These are phyloP conservation scores for Phaethon lepturus DNA, from an alignment of 2,113 vertebrate genomes.

Conservation along the genomic window DNA sequence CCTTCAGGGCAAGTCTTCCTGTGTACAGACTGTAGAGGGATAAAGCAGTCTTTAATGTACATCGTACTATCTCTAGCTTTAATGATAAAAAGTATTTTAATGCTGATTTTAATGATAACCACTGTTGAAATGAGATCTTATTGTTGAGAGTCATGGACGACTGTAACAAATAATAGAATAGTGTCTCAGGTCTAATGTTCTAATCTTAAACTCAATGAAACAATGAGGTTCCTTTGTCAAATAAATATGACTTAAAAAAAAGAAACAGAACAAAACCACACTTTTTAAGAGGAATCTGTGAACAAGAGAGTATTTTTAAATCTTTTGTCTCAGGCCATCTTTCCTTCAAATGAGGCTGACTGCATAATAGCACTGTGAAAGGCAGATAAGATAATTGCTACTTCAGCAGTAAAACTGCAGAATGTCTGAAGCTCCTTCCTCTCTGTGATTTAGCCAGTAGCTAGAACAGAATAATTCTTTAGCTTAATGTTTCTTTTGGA, in stretches of 20 bases:
- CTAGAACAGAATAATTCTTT: constrained; percentile 24
- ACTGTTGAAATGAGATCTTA: background rate
- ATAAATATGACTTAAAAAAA: background rate
- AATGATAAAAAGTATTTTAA: background rate
- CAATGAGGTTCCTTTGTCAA: background rate
- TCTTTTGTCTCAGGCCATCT: constrained; percentile 15
- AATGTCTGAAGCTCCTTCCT: background rate
- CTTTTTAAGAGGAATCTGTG: background rate
- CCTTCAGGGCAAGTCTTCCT: background rate
- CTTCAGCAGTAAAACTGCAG: constrained; percentile 34
- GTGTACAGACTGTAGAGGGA: background rate
- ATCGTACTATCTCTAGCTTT: background rate
- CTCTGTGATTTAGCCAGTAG: constrained; percentile 1
- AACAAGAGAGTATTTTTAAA: constrained; percentile 36
- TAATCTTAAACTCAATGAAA: constrained; percentile 38
- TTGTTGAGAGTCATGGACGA: background rate
- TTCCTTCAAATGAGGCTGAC: background rate
- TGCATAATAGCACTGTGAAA: background rate
- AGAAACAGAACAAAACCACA: background rate
- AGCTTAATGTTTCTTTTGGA: constrained; percentile 60
- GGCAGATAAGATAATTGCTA: constrained; percentile 47
- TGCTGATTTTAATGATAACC: background rate
- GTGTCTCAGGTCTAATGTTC: background rate
- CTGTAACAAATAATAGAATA: background rate
- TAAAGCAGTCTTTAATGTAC: background rate